Percentiles rank a stretch among this genome's conserved stretches.
These are phyloP conservation scores for Cercopithecus mona DNA, from an alignment of 2,113 vertebrate genomes.

Conservation along the genomic window DNA sequence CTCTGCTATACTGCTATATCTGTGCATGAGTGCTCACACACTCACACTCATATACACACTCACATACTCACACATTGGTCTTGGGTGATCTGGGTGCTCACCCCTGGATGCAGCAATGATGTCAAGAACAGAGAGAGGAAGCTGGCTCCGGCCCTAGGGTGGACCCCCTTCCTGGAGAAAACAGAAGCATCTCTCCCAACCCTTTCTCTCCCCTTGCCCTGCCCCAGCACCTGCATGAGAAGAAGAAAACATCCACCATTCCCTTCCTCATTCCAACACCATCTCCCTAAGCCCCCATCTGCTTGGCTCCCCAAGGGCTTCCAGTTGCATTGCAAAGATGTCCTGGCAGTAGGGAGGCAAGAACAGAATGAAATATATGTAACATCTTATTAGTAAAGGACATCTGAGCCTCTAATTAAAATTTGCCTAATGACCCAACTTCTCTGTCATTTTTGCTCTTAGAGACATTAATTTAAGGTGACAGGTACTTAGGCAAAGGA, in stretches of 20 bases:
- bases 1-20: background rate
- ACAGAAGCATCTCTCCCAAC: background rate
- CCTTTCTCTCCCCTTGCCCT: background rate
- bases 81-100: background rate
- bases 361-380: slow-evolving; percentile 76
- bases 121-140: background rate
- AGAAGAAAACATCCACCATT: background rate
- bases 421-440: slow-evolving; percentile 89
- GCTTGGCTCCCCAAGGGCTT: background rate
- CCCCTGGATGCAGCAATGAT: background rate
- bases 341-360: background rate
- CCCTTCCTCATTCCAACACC: background rate
- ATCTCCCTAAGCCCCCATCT: background rate
- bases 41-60: too few relatives aligned
- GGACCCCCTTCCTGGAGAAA: background rate
- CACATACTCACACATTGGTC: background rate
- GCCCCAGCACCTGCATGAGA: background rate
- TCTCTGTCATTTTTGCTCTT: slow-evolving; percentile 83
- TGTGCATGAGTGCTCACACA: background rate
- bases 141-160: background rate
- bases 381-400: slow-evolving; percentile 86
- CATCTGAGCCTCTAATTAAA: slow-evolving; percentile 88
- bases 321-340: background rate
- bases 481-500: slow-evolving; percentile 83
- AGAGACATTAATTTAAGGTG: slow-evolving; percentile 85